Evolutionary conservation across 2,888 invertebrate species (phyloP), one percentile per base, ranked within the genome.

Genomic region (Brenthis hecate): DNA sequence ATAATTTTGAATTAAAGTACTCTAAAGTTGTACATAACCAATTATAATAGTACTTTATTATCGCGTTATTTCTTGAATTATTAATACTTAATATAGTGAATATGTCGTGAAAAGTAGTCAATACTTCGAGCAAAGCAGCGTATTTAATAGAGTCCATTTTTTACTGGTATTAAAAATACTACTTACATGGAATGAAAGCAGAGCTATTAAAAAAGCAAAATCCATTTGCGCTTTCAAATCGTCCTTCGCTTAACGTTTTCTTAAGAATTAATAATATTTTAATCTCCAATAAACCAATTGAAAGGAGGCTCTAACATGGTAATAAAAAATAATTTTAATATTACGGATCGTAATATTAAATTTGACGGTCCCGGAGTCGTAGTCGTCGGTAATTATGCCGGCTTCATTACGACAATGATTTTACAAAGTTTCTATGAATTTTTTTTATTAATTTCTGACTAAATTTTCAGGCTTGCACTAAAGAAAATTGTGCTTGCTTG

Each of bases 261-360:
- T 8, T 43, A 36, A 19, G 36, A 53, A 54, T 53, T 43, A 53
- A 14, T 62, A 60, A 66, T 23, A 36, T 32, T 51, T 67, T 61
- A 62, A 56, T 62, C 54, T 51, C 51, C 61, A 62, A 56, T 67
- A 62, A 67, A 61, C 61, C 55, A 67, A 62, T 67, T 67, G 56
- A 62, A 62, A 56, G 50, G 55, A 53, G 55, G 50, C 53, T 53
- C 53, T 13, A 54, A 62, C 53, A 56, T 13, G 61, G 66, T 43
- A 56, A 62, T 67, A 61, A 67, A 62, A 67, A 56, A 61, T 67
- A 61, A 67, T 62, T 67, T 66, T 56, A 67, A 67, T 62, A 67
- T 67, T 54, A 47, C 56, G 51, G 56, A 54, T 56, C 55, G 61
- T 50, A 13, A 61, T 66, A 66, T 56, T 51, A 61, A 51, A 61